Percentiles rank a stretch among this genome's conserved stretches.
Conservation (phyloP, 2,113 vertebrate species). For the Toxostoma redivivum region DNA sequence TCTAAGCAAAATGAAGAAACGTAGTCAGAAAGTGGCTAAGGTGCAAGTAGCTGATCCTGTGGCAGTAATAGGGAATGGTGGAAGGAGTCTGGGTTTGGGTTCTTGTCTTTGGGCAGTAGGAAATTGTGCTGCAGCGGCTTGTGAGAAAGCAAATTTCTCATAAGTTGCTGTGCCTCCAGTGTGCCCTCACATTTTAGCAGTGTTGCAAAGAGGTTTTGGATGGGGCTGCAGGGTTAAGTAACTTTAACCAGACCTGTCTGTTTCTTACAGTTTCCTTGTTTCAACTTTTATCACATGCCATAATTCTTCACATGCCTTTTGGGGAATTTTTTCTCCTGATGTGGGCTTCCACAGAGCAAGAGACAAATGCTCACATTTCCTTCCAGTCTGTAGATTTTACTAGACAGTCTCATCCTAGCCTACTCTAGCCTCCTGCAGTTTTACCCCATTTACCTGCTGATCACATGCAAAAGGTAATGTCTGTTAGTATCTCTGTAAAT, state of each 20-base stretch:
- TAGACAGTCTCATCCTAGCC: neutral
- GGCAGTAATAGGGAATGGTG: neutral
- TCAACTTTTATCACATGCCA: neutral
- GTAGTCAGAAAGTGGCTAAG: neutral
- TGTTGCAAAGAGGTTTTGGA: neutral
- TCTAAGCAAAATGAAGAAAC: neutral
- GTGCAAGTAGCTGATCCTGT: neutral
- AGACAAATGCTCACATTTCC: neutral
- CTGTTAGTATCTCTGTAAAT: neutral
- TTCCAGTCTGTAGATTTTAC: neutral
- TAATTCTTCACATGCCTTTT: neutral
- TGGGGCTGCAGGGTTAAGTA: neutral
- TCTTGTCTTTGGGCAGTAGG: neutral
- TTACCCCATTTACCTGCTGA: neutral
- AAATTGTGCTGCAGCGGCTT: neutral
- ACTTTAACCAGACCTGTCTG: neutral
- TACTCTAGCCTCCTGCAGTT: neutral
- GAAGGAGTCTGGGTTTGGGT: neutral
- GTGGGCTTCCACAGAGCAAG: neutral
- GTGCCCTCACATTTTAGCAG: neutral
- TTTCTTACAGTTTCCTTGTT: neutral
- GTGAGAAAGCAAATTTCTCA: neutral
- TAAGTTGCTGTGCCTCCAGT: neutral
- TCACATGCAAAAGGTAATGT: neutral
- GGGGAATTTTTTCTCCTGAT: neutral